phyloP scores from a whole-genome alignment of 2,888 invertebrate genomes.

The Pheosia gnoma region DNA sequence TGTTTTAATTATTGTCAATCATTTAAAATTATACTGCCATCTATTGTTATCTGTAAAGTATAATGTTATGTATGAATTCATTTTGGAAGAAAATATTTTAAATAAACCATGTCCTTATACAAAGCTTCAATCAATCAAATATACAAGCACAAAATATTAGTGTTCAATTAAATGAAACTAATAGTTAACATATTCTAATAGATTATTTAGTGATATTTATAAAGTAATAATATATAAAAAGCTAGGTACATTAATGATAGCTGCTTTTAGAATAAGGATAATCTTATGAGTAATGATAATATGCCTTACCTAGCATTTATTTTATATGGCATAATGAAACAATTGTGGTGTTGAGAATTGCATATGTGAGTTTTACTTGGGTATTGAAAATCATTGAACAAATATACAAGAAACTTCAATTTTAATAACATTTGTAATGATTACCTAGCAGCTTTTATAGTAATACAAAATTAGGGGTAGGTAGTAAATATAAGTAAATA shows the following conservation, averaged over 20 bases:
- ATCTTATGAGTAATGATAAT: constrained; percentile 37
- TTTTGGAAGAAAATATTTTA: neutral
- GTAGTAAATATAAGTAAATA: no score
- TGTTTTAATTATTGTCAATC: neutral
- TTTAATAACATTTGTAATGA: neutral
- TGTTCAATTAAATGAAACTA: constrained; percentile 25
- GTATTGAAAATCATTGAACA: neutral
- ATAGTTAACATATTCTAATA: neutral
- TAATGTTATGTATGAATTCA: neutral
- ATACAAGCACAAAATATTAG: constrained; percentile 34
- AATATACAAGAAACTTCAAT: neutral
- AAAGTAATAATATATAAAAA: constrained; percentile 33
- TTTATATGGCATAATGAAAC: constrained; percentile 28
- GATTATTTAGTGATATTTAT: constrained; percentile 14
- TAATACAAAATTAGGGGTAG: no score
- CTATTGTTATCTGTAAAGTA: neutral
- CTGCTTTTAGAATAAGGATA: constrained; percentile 38
- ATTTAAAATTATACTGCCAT: neutral
- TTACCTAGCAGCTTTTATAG: neutral
- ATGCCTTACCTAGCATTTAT: constrained; percentile 45
- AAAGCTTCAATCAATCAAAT: constrained; percentile 7
- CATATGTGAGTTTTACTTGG: neutral
- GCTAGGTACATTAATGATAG: constrained; percentile 33
- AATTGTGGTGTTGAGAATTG: constrained; percentile 24
- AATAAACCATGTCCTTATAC: neutral